Evolutionary conservation across 2,888 invertebrate genomes (phyloP).

Genomic region (Oxystoma pomonae): DNA sequence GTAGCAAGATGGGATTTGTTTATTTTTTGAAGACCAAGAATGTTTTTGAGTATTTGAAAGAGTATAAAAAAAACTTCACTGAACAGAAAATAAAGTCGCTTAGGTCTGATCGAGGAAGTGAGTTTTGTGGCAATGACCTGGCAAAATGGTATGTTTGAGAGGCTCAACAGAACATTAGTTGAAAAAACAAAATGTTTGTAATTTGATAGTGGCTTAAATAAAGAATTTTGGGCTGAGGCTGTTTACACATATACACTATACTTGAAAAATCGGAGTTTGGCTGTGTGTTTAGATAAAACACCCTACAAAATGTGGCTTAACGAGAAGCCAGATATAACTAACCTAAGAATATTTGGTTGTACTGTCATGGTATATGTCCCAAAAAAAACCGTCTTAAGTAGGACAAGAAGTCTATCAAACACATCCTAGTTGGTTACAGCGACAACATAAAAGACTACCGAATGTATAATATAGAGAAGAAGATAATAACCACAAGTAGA

Average conservation of each 20-base stretch:
- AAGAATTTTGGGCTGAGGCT: constrained; percentile 32
- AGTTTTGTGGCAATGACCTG: constrained; percentile 23
- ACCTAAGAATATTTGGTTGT: constrained; percentile 36
- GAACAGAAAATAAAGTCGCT: constrained; percentile 31
- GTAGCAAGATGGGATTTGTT: no score
- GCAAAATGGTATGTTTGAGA: constrained; percentile 17
- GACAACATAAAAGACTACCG: constrained; percentile 2
- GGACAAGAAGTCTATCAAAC: constrained; percentile 2
- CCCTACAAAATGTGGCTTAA: constrained; percentile 36
- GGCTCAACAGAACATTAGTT: constrained; percentile 16
- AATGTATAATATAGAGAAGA: constrained; percentile 1
- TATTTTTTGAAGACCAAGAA: no score
- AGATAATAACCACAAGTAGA: constrained; percentile 1
- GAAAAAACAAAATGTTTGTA: constrained; percentile 23
- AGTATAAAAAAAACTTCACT: constrained; percentile 34
- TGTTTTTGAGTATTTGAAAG: constrained; percentile 27
- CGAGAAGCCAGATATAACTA: constrained; percentile 34
- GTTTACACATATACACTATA: constrained; percentile 30
- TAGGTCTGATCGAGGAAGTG: constrained; percentile 30
- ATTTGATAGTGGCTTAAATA: constrained; percentile 28
- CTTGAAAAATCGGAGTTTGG: constrained; percentile 24
- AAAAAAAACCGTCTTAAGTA: constrained; percentile 27
- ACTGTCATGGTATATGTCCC: constrained; percentile 33
- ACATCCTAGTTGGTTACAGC: neutral
- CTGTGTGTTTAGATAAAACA: constrained; percentile 23